Evolutionary conservation across 30 jellyfish, hydroid and myxozoan species (phyloP).

Genomic region (Chironex yamaguchii): DNA sequence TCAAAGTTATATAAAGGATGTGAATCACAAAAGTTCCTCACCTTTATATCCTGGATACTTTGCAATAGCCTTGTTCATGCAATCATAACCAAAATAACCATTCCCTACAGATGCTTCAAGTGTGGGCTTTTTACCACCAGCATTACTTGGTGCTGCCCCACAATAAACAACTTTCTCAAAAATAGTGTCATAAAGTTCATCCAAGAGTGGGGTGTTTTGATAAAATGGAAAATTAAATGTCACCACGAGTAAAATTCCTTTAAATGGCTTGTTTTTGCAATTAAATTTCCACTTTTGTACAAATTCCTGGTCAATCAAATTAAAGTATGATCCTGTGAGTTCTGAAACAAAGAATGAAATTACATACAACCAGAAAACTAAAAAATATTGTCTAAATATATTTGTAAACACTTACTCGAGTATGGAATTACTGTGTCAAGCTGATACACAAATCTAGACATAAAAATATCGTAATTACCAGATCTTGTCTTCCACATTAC

Average conservation of each 20-base stretch:
- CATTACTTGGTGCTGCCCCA: slow-evolving; percentile 69
- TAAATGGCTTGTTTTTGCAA: slow-evolving; percentile 19
- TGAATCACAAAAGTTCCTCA: too few species aligned
- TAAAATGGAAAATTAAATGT: slow-evolving; percentile 85
- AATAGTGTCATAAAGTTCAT: slow-evolving; percentile 70
- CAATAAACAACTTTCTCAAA: slow-evolving; percentile 83
- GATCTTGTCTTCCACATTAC: too few species aligned
- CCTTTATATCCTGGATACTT: slow-evolving; percentile 83
- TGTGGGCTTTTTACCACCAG: background rate
- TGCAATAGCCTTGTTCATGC: slow-evolving; percentile 85
- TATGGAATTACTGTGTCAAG: too few species aligned
- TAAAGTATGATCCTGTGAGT: too few species aligned
- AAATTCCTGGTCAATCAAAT: too few species aligned
- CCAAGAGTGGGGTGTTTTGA: slow-evolving; percentile 68
- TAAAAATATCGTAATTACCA: too few species aligned
- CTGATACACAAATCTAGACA: too few species aligned
- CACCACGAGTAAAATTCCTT: slow-evolving; percentile 71
- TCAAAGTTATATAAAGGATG: too few species aligned
- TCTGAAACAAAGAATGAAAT: too few species aligned
- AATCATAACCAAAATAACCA: slow-evolving; percentile 86
- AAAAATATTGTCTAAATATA: too few species aligned
- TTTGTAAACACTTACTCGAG: too few species aligned
- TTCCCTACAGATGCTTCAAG: slow-evolving; percentile 44
- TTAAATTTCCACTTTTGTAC: background rate
- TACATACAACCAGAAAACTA: too few species aligned